Conservation (phyloP, 1,140 invertebrate species). For the Eulimnadia texana region DNA sequence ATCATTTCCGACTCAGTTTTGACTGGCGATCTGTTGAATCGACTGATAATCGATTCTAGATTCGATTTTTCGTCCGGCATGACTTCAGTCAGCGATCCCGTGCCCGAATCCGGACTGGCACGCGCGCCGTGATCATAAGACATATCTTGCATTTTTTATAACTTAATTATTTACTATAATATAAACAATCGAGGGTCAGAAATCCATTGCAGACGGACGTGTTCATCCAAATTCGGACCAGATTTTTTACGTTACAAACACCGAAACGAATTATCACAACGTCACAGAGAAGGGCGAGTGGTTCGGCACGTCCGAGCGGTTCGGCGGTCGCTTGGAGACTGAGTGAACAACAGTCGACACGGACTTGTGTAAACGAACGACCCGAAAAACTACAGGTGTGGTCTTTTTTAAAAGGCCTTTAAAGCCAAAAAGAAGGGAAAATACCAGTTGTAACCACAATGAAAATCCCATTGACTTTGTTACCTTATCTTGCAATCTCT, state of each 20-base stretch:
- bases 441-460: neutral
- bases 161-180: neutral
- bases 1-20: neutral
- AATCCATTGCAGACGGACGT: too few relatives aligned
- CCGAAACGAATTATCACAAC: too few relatives aligned
- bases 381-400: neutral
- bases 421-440: neutral
- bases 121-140: neutral
- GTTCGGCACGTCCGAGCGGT: too few relatives aligned
- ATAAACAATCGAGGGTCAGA: too few relatives aligned
- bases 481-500: neutral
- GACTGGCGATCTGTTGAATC: neutral
- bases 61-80: neutral
- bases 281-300: too few relatives aligned
- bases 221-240: too few relatives aligned
- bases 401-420: neutral
- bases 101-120: conserved; percentile 15
- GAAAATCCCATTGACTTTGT: neutral
- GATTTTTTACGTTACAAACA: too few relatives aligned
- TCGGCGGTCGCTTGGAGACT: too few relatives aligned
- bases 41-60: neutral
- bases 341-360: too few relatives aligned
- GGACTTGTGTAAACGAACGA: neutral
- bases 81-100: conserved; percentile 10
- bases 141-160: neutral